Base-by-base conservation (phyloP, 2,888 invertebrate species). In the Pheosia gnoma region DNA sequence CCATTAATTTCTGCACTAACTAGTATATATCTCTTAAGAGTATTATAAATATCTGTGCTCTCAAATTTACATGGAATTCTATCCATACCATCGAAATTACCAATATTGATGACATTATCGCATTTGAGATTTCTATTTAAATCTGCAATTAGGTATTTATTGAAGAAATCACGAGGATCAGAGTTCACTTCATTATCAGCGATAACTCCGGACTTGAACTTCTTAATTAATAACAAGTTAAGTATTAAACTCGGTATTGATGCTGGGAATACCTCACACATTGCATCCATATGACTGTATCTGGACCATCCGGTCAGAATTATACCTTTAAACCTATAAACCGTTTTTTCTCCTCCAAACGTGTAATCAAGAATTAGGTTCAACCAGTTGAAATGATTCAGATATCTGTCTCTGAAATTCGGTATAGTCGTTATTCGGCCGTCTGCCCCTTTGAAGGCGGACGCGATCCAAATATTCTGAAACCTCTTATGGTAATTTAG, bases 391-490 rank as follows among this genome's bases (percentile, higher is more conserved):
- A 94, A 91, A 81, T 97, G 95, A 81, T 98, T 98, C 59, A 94
- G 92, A 59, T 96, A 89, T 77, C 98, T 96, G 59, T 95, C 93
- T 3, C 87, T 88, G 3, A 95, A 85, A 64, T 95, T 89, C 0
- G 96, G 95, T 0, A 95, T 81, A 36, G 92, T 91, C 61, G 94
- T 89, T 5, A 85, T 86, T 0, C 81, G 80, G 0, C 94, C 95
- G 56, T 95, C 95, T 0, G 96, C 96, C 0, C 98, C 98, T 92
- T 98, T 98, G 80, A 96, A 98, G 0, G 98, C 97, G 64, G 97
- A 96, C 0, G 97, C 97, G 54, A 96, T 94, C 97, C 98, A 98
- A 37, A 97, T 89, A 49, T 94, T 94, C 3, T 94, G 88, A 85
- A 98, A 98, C 9, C 76, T 79, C 39, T 71, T 78, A 49, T 86